Base-by-base conservation (phyloP, 2,797 vertebrate genomes). In the Diplodus sargus region DNA sequence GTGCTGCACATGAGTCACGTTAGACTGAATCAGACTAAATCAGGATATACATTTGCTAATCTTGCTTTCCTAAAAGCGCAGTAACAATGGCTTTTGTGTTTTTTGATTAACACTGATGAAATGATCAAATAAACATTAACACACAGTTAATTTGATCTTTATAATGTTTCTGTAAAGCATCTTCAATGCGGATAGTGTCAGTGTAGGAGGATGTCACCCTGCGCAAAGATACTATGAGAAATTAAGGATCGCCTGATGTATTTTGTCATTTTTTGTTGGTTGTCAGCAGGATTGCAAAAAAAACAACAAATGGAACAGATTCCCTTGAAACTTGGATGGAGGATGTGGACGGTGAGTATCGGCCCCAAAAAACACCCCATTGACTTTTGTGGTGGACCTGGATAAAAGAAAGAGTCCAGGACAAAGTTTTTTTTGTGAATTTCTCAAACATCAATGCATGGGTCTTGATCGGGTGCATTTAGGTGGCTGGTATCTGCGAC, bases 151-250 rank as follows among this genome's bases (percentile, higher is more conserved):
- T 59, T 53, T 52, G 25, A 59, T 48, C 51, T 42, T 42, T 52
- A 43, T 28, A 28, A 28, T 28, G 42, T 14, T 14, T 49, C 25
- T 7, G 17, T 62, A 47, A 58, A 61, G 9, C 30, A 14, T 57
- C 23, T 65, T 25, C 59, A 63, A 59, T 48, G 15, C 43, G 5
- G 8, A 68, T 6, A 60, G 30, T 30, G 43, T 60, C 16, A 64
- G 14, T 62, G 56, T 51, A 74, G 39, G 34, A 64, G 45, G 22
- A 23, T 53, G 56, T 64, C 49, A 63, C 48, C 30, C 18, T 20
- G 17, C 1, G 7, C 34, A 43, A 54, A 66, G 11, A 28, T 45
- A 58, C 54, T 10, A 58, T 4, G 39, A 43, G 14, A 68, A 57
- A 60, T 52, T 6, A 70, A 72, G 30, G 30, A 34, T 34, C 6